Base-by-base conservation (phyloP, 2,797 vertebrate genomes). In the Myotis myotis region DNA sequence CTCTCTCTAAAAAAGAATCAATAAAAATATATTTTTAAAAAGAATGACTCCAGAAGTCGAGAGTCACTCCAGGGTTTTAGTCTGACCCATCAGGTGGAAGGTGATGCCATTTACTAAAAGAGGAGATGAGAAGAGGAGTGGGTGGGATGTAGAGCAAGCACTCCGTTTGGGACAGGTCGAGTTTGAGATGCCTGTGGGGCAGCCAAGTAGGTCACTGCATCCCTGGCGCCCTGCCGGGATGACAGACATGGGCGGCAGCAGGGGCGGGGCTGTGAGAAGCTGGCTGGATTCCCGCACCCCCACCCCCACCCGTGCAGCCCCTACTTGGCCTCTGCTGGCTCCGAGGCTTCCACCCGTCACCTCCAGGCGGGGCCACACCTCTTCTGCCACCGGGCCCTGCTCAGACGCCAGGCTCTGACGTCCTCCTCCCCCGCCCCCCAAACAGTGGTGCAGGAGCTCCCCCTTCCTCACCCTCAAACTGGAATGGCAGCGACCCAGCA, bases 321-420 rank as follows among this genome's bases (percentile, higher is more conserved):
- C 98, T 97, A 98, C 98, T 8, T 98, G 98, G 98, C 8, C 98
- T 98, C 0, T 98, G 98, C 87, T 97, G 98, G 76, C 98, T 98
- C 86, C 98, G 98, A 83, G 98, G 97, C 92, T 60, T 47, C 19
- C 0, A 2, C 30, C 22, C 66, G 4, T 19, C 20, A 47, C 68
- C 53, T 44, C 44, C 51, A 22, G 36, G 47, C 49, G 6, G 0
- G 49, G 17, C 22, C 4, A 3, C 17, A 9, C 8, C 55, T 47
- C 47, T 62, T 41, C 15, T 6, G 51, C 62, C 60, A 30, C 33
- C 64, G 12, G 25, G 41, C 38, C 70, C 38, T 51, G 28, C 28
- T 66, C 66, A 91, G 44, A 23, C 9, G 3, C 38, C 62, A 44
- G 41, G 47, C 51, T 88, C 38, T 76, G 28, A 82, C 30, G 33